Evolutionary conservation across 2,113 vertebrate genomes (phyloP).

Genomic region (Lycaon pictus): DNA sequence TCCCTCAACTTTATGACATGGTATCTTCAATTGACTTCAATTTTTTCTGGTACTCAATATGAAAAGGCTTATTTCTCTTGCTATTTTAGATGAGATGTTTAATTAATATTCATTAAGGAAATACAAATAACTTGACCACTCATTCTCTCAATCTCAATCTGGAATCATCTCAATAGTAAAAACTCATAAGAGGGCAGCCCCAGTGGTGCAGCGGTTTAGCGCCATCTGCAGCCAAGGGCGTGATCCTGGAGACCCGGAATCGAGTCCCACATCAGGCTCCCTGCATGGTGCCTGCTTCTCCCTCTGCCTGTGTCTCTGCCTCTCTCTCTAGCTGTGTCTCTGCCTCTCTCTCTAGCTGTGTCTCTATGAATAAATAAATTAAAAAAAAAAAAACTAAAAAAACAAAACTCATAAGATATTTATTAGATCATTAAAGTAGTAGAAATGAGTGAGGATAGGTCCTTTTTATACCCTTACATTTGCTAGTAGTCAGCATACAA

Average conservation of each 20-base stretch:
- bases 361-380: no score
- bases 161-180: conserved; percentile 17
- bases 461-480: conserved; percentile 4
- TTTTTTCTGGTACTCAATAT: neutral
- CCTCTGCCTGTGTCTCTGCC: no score
- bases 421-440: neutral
- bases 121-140: conserved; percentile 30
- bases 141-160: conserved; percentile 2
- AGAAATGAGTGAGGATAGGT: neutral
- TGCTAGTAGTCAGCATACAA: neutral
- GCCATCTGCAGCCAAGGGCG: no score
- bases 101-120: conserved; percentile 58
- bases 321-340: no score
- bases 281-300: no score
- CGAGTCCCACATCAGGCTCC: no score
- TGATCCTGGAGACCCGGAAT: no score
- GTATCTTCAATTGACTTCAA: neutral
- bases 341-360: no score
- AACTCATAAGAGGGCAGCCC: neutral
- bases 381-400: no score
- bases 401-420: neutral
- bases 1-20: neutral
- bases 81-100: conserved; percentile 39
- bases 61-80: conserved; percentile 32
- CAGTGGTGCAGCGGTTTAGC: no score